phyloP scores from a whole-genome alignment of 2,113 vertebrate genomes.

The Zosterops borbonicus region DNA sequence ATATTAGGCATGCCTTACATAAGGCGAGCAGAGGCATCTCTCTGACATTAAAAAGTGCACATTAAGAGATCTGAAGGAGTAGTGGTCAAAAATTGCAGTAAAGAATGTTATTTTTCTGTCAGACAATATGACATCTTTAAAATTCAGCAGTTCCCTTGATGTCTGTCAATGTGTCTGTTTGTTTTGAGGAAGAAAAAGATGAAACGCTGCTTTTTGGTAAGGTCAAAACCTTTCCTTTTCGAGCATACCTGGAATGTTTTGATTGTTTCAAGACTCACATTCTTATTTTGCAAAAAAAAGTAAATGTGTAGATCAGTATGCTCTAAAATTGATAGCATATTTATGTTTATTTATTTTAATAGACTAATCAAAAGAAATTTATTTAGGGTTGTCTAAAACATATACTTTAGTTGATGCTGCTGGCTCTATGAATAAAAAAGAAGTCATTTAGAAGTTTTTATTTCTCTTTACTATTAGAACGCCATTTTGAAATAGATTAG shows the following conservation, averaged over 20 bases:
- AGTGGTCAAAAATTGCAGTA: neutral
- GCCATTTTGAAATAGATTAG: neutral
- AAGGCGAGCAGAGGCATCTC: neutral
- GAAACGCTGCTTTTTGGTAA: neutral
- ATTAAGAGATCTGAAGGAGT: neutral
- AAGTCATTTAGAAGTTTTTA: neutral
- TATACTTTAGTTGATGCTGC: neutral
- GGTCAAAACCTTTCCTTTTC: conserved; percentile 21
- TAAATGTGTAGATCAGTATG: neutral
- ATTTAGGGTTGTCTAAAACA: neutral
- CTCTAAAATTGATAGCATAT: neutral
- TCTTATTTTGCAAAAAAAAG: neutral
- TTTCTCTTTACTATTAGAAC: neutral
- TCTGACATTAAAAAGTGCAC: neutral
- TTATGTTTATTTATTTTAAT: neutral
- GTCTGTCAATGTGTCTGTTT: conserved; percentile 30
- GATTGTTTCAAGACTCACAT: neutral
- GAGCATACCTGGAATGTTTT: neutral
- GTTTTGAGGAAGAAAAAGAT: conserved; percentile 4
- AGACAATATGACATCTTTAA: neutral
- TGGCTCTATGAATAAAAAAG: neutral
- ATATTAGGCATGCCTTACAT: neutral
- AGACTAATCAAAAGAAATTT: neutral
- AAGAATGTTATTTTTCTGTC: neutral
- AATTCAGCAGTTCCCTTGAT: conserved; percentile 33